Conservation (phyloP, 2,113 vertebrate species). For the Jaculus jaculus region DNA sequence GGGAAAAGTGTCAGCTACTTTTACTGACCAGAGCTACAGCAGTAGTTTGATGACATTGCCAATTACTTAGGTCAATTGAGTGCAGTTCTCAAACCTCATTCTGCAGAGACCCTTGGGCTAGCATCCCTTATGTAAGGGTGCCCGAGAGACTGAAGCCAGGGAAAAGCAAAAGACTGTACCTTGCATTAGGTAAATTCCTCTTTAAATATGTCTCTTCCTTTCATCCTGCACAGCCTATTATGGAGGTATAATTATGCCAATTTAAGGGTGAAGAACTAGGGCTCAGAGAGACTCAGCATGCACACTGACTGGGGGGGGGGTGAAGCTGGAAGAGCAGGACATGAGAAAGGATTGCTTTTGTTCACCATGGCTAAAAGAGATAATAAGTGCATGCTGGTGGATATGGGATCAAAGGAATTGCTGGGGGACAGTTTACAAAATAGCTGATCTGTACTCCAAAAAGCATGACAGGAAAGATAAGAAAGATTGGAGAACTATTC, state of each 20-base stretch:
- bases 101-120: neutral
- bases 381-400: neutral
- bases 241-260: neutral
- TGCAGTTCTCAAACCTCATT: neutral
- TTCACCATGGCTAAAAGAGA: neutral
- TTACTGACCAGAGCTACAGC: neutral
- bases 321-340: neutral
- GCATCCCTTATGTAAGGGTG: neutral
- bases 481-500: conserved; percentile 23
- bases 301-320: neutral
- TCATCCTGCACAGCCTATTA: neutral
- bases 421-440: neutral
- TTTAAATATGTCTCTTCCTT: conserved; percentile 10
- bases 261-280: neutral
- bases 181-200: neutral
- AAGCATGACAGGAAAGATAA: neutral
- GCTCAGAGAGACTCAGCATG: neutral
- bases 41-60: neutral
- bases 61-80: neutral
- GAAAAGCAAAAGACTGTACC: neutral
- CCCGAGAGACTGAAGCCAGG: neutral
- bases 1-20: neutral
- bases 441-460: neutral
- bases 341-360: neutral
- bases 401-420: neutral